Percentiles rank a stretch among this genome's conserved stretches.
Conservation (phyloP, 2,113 vertebrate species). For the Carassius auratus region DNA sequence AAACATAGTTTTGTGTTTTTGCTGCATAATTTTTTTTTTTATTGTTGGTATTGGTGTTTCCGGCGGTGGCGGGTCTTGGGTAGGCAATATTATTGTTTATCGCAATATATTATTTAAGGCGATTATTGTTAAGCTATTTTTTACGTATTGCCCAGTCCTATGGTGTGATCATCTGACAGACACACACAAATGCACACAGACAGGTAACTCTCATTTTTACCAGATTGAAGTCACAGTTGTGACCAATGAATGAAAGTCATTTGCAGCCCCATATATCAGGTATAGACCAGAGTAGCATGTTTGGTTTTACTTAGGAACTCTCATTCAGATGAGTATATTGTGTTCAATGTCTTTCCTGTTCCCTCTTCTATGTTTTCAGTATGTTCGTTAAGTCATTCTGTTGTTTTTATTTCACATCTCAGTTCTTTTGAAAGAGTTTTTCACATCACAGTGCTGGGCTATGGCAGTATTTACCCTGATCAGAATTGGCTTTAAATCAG, state of each 20-base stretch:
- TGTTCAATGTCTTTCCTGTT: constrained; percentile 43
- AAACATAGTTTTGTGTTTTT: too few relatives aligned
- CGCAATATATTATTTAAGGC: too few relatives aligned
- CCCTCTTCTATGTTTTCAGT: constrained; percentile 36
- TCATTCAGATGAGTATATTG: neutral
- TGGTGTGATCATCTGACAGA: neutral
- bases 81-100: too few relatives aligned
- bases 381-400: neutral
- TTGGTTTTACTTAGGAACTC: neutral
- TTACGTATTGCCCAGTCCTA: too few relatives aligned
- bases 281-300: neutral
- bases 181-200: neutral
- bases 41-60: too few relatives aligned
- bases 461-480: neutral
- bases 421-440: neutral
- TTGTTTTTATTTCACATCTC: neutral
- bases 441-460: neutral
- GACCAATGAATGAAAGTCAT: neutral
- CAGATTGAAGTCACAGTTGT: neutral
- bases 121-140: too few relatives aligned
- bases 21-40: too few relatives aligned
- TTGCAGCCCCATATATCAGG: neutral
- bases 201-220: neutral
- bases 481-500: neutral
- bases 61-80: too few relatives aligned